Base-by-base conservation (phyloP, 1,140 invertebrate species). In the Phenacoccus solenopsis region DNA sequence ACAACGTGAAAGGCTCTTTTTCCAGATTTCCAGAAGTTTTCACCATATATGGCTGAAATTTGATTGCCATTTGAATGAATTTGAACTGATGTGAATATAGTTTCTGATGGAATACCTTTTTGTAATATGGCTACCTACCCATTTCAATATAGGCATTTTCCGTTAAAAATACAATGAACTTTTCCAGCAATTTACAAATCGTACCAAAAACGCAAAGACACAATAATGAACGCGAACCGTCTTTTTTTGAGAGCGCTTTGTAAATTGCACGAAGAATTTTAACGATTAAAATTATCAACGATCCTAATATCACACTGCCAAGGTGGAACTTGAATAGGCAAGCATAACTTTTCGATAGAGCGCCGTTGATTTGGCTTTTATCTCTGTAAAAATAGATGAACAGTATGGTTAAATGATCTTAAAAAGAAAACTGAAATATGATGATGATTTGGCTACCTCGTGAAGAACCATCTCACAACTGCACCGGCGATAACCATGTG, bases 61-160 rank as follows among this genome's bases (percentile, higher is more conserved):
- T 71, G n/a, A 32, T 32, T 32, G 30, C 13, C 30, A n/a, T n/a
- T n/a, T n/a, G n/a, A n/a, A n/a, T n/a, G n/a, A n/a, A n/a, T n/a
- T n/a, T n/a, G n/a, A n/a, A n/a, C n/a, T n/a, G n/a, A n/a, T n/a
- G n/a, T n/a, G n/a, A n/a, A n/a, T n/a, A n/a, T n/a, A n/a, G n/a
- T n/a, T n/a, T n/a, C n/a, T n/a, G n/a, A n/a, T n/a, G n/a, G n/a
- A n/a, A n/a, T n/a, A n/a, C n/a, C n/a, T n/a, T n/a, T n/a, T n/a
- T n/a, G n/a, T n/a, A n/a, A n/a, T n/a, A n/a, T n/a, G n/a, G n/a
- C n/a, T n/a, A n/a, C 72, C 67, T 79, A 86, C 85, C 86, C 76
- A 87, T 86, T 83, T 90, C 88, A 72, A 91, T 88, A 75, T 89
- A 93, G 7, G 89, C 88, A 80, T 91, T 91, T 75, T 86, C 79